A percentile compares a stretch with the other conserved stretches of the same genome.
Evolutionary conservation across 2,888 invertebrate species (phyloP).

Genomic region (Anthophora plumipes): DNA sequence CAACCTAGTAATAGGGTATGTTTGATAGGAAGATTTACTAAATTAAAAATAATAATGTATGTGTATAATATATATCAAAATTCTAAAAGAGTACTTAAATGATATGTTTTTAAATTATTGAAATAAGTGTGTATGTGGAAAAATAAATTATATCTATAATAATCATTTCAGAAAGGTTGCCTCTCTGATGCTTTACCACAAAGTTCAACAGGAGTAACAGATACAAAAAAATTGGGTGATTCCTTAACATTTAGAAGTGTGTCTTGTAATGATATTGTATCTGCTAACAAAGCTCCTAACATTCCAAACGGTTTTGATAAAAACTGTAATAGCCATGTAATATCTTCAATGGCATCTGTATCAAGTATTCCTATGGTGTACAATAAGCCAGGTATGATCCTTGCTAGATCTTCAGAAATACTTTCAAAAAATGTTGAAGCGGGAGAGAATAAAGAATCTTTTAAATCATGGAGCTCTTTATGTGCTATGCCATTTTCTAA

Average conservation of each 20-base stretch:
- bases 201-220: slow-evolving; percentile 66
- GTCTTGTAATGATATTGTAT: slow-evolving; percentile 81
- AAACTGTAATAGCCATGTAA: slow-evolving; percentile 73
- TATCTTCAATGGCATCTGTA: slow-evolving; percentile 72
- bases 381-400: slow-evolving; percentile 80
- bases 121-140: neutral
- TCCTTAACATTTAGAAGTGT: slow-evolving; percentile 78
- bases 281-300: slow-evolving; percentile 66
- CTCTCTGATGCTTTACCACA: slow-evolving; percentile 89
- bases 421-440: slow-evolving; percentile 59
- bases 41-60: neutral
- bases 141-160: slow-evolving; percentile 14
- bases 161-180: slow-evolving; percentile 87
- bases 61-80: neutral
- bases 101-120: neutral
- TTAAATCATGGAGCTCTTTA: slow-evolving; percentile 78
- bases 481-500: slow-evolving; percentile 76
- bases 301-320: slow-evolving; percentile 71
- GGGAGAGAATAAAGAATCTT: slow-evolving; percentile 62
- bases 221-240: slow-evolving; percentile 76
- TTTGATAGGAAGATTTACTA: neutral
- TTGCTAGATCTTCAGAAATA: slow-evolving; percentile 81
- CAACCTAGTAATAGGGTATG: slow-evolving; percentile 87
- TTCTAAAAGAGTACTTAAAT: neutral
- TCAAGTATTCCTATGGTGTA: slow-evolving; percentile 68